These are phyloP conservation scores for Tetranychus urticae DNA, from an alignment of 1,140 invertebrate species.

Conservation along the genomic window DNA sequence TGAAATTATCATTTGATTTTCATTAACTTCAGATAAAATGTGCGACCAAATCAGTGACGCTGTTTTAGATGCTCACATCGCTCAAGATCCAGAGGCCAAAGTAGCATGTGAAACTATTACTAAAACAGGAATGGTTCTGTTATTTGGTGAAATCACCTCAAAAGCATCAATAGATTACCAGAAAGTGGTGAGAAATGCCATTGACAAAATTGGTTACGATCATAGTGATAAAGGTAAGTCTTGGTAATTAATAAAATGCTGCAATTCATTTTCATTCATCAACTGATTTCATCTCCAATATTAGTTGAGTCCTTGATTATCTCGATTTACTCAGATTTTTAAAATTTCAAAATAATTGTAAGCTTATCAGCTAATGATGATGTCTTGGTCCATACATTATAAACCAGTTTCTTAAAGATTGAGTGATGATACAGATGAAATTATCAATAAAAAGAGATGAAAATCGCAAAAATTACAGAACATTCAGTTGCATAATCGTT, in stretches of 20 bases:
- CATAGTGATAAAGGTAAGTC: conserved; percentile 52
- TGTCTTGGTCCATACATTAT: too few species aligned
- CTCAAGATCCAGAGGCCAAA: conserved; percentile 29
- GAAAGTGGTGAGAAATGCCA: conserved; percentile 76
- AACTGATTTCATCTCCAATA: too few species aligned
- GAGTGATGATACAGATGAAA: too few species aligned
- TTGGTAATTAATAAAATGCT: not conserved
- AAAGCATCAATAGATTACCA: conserved; percentile 84
- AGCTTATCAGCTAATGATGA: too few species aligned
- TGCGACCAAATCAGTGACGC: conserved; percentile 37
- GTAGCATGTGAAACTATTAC: conserved; percentile 29
- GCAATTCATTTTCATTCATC: not conserved
- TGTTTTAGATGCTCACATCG: conserved; percentile 31
- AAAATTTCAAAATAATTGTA: too few species aligned
- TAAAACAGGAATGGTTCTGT: conserved; percentile 31
- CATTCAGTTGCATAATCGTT: too few species aligned
- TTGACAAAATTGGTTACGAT: conserved; percentile 94
- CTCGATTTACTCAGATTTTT: too few species aligned
- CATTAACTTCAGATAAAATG: conserved; percentile 27
- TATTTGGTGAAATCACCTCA: conserved; percentile 35
- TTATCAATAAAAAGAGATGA: too few species aligned
- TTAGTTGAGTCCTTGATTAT: not conserved
- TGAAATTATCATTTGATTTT: too few species aligned
- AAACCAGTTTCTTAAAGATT: too few species aligned
- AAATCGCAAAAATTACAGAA: too few species aligned